Conservation (phyloP, 2,113 vertebrate genomes). For the Pachypanchax playfairii region DNA sequence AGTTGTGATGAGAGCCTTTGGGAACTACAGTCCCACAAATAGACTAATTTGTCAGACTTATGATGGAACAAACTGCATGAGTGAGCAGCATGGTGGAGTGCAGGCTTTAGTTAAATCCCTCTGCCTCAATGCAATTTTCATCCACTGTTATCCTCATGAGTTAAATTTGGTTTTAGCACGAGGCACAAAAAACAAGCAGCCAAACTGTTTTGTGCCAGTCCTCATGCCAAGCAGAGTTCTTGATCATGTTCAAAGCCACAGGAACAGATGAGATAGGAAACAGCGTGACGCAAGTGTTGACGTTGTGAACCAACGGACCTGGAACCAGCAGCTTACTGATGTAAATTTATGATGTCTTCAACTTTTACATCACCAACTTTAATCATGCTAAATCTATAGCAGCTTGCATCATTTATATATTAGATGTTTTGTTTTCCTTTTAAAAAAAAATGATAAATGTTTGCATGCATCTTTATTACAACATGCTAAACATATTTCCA, state of each 20-base stretch:
- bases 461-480: too few relatives aligned
- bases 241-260: not conserved
- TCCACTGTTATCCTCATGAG: slow-evolving; percentile 7
- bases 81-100: slow-evolving; percentile 1
- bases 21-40: not conserved
- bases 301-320: not conserved
- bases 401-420: too few relatives aligned
- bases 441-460: too few relatives aligned
- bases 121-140: not conserved
- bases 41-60: slow-evolving; percentile 7
- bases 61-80: slow-evolving; percentile 8
- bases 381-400: too few relatives aligned
- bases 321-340: not conserved
- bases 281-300: not conserved
- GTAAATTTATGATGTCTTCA: not conserved
- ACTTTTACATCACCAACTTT: not conserved
- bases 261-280: not conserved
- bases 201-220: not conserved
- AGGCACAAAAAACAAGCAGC: slow-evolving; percentile 2
- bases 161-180: slow-evolving; percentile 5
- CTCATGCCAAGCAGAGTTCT: not conserved
- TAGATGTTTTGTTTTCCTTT: too few relatives aligned
- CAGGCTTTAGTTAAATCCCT: slow-evolving; percentile 4
- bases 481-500: too few relatives aligned
- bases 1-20: slow-evolving; percentile 6